These are phyloP conservation scores for Drosophila saltans DNA, from an alignment of 1,140 invertebrate species.

Conservation along the genomic window DNA sequence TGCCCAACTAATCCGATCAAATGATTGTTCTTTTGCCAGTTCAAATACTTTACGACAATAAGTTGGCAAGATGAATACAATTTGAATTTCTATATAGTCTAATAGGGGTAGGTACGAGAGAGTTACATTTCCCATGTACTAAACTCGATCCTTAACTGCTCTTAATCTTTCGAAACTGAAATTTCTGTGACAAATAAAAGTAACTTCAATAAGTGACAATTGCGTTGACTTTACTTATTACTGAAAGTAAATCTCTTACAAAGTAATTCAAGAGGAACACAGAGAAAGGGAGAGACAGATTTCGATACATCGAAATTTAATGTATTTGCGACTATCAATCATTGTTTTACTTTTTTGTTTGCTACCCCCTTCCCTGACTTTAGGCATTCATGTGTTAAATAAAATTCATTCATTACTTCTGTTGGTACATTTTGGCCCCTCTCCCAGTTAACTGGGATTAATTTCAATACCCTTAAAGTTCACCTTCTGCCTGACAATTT, in stretches of 20 bases:
- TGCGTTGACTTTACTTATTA: too few relatives aligned
- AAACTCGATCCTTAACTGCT: too few relatives aligned
- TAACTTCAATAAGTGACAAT: too few relatives aligned
- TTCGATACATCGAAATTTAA: not conserved
- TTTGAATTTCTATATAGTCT: too few relatives aligned
- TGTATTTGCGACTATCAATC: not conserved
- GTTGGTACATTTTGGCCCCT: not conserved
- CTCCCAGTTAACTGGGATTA: not conserved
- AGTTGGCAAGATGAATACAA: not conserved
- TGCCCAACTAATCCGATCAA: slow-evolving; percentile 75
- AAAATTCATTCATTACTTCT: not conserved
- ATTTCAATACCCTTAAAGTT: slow-evolving; percentile 8
- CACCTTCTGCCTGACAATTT: not conserved
- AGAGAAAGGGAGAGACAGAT: too few relatives aligned
- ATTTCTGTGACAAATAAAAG: too few relatives aligned
- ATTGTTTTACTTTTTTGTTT: not conserved
- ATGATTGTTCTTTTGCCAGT: slow-evolving; percentile 70
- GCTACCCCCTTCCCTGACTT: not conserved
- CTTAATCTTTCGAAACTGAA: too few relatives aligned
- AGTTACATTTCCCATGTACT: too few relatives aligned
- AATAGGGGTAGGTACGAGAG: too few relatives aligned
- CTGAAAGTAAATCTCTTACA: too few relatives aligned
- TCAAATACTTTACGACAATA: slow-evolving; percentile 41
- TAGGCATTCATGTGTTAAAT: slow-evolving; percentile 6
- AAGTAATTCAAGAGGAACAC: too few relatives aligned